These are phyloP conservation scores for Gymnarchus niloticus DNA, from an alignment of 2,113 vertebrate genomes.

Conservation along the genomic window DNA sequence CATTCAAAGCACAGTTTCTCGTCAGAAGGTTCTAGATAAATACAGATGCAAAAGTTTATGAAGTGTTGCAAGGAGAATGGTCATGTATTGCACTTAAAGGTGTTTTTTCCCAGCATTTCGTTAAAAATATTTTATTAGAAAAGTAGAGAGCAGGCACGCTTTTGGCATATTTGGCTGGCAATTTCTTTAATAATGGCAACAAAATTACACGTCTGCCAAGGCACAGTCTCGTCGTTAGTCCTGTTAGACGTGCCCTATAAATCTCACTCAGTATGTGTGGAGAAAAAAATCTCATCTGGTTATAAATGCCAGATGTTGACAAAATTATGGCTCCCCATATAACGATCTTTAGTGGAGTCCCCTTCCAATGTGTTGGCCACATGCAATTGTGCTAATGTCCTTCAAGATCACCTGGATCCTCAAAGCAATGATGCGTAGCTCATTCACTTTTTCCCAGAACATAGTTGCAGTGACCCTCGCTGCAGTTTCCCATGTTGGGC, in stretches of 20 bases:
- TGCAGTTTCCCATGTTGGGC: not conserved
- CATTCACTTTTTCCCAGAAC: not conserved
- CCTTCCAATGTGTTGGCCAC: not conserved
- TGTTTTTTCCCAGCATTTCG: not conserved
- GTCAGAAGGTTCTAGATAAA: not conserved
- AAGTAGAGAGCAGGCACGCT: constrained; percentile 1
- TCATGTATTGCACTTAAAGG: not conserved
- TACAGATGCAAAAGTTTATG: not conserved
- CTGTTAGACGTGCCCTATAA: not conserved
- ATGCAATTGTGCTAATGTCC: not conserved
- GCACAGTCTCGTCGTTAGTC: not conserved
- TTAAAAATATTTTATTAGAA: constrained; percentile 8
- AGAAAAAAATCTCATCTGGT: not conserved
- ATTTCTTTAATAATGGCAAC: not conserved
- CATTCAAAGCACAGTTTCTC: not conserved
- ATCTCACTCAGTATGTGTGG: not conserved
- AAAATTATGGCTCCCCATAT: not conserved
- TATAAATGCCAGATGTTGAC: not conserved
- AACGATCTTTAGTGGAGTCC: not conserved
- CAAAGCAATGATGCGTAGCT: not conserved
- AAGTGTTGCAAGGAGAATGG: not conserved
- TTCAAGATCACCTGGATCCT: not conserved
- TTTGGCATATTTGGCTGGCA: not conserved
- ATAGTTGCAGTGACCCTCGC: not conserved
- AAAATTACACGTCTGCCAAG: not conserved